These are phyloP conservation scores for Ellobium chinense DNA, from an alignment of 2,888 invertebrate genomes.

Conservation along the genomic window DNA sequence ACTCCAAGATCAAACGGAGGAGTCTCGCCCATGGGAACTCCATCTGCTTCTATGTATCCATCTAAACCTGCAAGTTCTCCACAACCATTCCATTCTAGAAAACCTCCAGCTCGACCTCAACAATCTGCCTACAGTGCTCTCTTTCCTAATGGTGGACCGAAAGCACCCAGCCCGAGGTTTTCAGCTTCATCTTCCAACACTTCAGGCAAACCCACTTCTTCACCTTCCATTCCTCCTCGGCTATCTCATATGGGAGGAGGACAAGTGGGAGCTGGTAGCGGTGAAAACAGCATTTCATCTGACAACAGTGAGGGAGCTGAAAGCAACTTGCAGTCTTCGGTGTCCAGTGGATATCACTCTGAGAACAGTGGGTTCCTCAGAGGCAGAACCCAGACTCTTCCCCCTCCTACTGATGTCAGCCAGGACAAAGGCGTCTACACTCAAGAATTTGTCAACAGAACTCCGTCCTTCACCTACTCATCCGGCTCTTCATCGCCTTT, in stretches of 20 bases:
- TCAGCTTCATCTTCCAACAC: neutral
- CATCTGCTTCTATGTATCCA: neutral
- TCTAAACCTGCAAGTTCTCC: neutral
- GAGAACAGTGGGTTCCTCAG: constrained; percentile 42
- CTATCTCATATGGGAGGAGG: neutral
- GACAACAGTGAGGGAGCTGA: constrained; percentile 57
- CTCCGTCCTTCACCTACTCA: constrained; percentile 57
- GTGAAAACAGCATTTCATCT: constrained; percentile 62
- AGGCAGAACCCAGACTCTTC: neutral
- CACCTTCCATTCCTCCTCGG: constrained; percentile 8
- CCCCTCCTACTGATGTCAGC: constrained; percentile 4
- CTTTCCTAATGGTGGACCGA: constrained; percentile 31
- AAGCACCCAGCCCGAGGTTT: constrained; percentile 24
- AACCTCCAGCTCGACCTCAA: neutral
- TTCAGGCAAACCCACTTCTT: neutral
- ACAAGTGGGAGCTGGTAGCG: constrained; percentile 44
- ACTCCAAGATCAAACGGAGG: neutral
- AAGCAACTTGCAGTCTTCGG: constrained; percentile 55
- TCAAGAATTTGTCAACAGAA: constrained; percentile 53
- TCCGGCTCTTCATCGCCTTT: constrained; percentile 52
- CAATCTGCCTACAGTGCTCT: constrained; percentile 40
- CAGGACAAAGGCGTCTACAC: constrained; percentile 50
- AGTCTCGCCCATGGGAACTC: neutral
- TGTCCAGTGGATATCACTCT: constrained; percentile 56
- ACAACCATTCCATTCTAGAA: neutral